phyloP scores from a whole-genome alignment of 2,888 invertebrate genomes.

The Acanthococcus lagerstroemiae region DNA sequence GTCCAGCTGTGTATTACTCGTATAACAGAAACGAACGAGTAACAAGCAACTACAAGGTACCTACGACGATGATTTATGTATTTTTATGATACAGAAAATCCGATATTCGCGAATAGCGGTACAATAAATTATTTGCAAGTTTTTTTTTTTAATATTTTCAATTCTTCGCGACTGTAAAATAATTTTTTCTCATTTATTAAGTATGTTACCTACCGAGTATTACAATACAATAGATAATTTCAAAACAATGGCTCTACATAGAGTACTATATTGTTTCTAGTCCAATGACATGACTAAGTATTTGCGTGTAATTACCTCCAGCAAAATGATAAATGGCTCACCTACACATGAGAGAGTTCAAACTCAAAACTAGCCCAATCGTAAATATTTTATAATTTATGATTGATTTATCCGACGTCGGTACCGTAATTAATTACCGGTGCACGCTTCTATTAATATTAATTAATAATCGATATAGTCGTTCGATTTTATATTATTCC shows the following conservation, averaged over 20 bases:
- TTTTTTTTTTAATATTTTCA: neutral
- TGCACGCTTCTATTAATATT: no score
- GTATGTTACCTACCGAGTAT: neutral
- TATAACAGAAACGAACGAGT: neutral
- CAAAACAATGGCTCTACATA: neutral
- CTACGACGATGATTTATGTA: neutral
- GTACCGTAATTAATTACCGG: no score
- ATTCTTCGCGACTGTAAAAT: neutral
- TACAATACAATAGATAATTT: neutral
- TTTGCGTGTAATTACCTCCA: neutral
- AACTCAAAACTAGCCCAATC: no score
- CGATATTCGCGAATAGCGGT: neutral
- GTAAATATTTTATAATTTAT: no score
- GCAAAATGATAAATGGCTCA: neutral
- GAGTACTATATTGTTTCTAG: neutral
- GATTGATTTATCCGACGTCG: no score
- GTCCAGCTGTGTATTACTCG: neutral
- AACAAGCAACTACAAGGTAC: neutral
- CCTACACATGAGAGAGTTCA: no score
- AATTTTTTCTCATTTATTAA: neutral
- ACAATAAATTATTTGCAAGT: neutral
- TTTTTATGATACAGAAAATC: neutral
- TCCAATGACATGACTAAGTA: neutral
- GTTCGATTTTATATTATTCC: no score
- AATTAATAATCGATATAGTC: no score